Base-by-base conservation (phyloP, 2,113 vertebrate species). In the Melanerpes aurifrons region DNA sequence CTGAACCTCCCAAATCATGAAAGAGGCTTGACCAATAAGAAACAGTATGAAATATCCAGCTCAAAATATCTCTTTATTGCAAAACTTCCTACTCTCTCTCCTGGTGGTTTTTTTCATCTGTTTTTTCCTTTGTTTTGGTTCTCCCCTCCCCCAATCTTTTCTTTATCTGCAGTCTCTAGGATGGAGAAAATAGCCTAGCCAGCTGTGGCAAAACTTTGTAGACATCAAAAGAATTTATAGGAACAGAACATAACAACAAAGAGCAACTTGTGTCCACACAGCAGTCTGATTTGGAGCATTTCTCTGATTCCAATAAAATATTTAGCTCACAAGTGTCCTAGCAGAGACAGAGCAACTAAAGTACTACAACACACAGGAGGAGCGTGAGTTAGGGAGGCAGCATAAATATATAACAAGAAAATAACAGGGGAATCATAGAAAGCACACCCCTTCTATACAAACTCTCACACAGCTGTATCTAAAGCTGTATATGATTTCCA, bases 121-220 rank as follows among this genome's bases (percentile, higher is more conserved):
- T 21, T 56, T 31, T 45, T 45, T 45, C 5, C 12, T 45, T 45
- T 45, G 43, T 15, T 45, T 29, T 25, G 4, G 57, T 69, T 21
- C 21, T 21, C 24, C 24, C 24, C 48, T 7, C 40, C 40, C 40
- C 40, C 37, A 37, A 40, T 50, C 48, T 70, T 87, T 81, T 18
- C 58, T 78, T 75, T 54, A n/a, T 53, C 94, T 91, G 59, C 62
- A 62, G 12, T 59, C 29, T 76, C 58, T 72, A 59, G 28, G 74
- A 75, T 62, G 63, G 69, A 89, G 63, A 87, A 97, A 94, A 96
- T 14, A 45, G 54, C 70, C 82, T 64, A 94, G 66, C 81, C 89
- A 93, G 75, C 78, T 84, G 89, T 32, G 72, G 66, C 21, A 93
- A 93, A 89, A 85, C 54, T 95, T 72, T 80, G 61, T 48, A 86